Percentiles rank a stretch among this genome's conserved stretches.
These are phyloP conservation scores for Thripadectes ignobilis DNA, from an alignment of 2,797 vertebrate genomes.

Conservation along the genomic window DNA sequence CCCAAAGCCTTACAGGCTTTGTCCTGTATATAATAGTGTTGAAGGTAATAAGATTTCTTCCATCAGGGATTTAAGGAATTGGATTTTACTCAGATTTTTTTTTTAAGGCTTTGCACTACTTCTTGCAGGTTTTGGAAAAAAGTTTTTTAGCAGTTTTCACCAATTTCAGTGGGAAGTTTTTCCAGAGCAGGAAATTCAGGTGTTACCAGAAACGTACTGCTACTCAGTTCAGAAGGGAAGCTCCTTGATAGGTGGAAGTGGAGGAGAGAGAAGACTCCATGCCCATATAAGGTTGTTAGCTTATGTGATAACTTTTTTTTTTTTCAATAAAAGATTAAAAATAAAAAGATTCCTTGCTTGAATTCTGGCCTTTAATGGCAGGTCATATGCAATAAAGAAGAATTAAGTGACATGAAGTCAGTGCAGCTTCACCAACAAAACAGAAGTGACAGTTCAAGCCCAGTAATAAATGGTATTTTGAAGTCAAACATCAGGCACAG, in stretches of 20 bases:
- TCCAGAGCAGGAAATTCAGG: background rate
- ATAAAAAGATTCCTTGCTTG: background rate
- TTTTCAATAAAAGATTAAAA: background rate
- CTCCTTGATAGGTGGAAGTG: background rate
- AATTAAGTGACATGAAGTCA: background rate
- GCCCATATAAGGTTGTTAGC: background rate
- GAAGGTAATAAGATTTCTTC: slow-evolving; percentile 64
- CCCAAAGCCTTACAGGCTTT: slow-evolving; percentile 57
- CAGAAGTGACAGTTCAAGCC: background rate
- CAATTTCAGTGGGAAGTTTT: background rate
- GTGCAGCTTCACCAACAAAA: background rate
- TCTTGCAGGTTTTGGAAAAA: background rate
- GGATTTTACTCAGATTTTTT: slow-evolving; percentile 38
- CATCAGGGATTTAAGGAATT: slow-evolving; percentile 53
- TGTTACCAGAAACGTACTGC: background rate
- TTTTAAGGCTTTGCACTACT: background rate
- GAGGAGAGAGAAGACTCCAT: background rate
- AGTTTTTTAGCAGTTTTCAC: background rate
- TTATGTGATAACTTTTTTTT: background rate
- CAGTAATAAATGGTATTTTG: background rate
- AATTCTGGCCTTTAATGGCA: background rate
- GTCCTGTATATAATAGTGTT: slow-evolving; percentile 40
- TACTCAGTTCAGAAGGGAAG: background rate
- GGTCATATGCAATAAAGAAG: background rate
- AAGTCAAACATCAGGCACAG: background rate